Evolutionary conservation across 1,140 invertebrate species (phyloP), one percentile per base, ranked within the genome.

Genomic region (Bombus ignitus): DNA sequence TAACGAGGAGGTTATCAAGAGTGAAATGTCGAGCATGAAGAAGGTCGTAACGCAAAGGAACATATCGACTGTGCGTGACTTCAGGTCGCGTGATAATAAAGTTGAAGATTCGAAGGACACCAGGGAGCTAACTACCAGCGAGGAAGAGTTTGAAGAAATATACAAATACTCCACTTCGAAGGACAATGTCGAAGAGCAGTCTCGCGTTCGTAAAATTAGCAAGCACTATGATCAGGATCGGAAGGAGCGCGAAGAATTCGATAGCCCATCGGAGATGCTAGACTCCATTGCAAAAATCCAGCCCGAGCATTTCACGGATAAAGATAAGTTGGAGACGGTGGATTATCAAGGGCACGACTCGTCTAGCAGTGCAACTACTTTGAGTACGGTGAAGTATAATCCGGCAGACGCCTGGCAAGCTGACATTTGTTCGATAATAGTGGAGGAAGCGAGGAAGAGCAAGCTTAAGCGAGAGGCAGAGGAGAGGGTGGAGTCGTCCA

Each of bases 311-410:
- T 73, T 35, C 37, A n/a, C 39, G 35, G 59, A 75, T 4, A 75
- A 89, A 44, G 90, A 83, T 1, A 77, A 28, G 22, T 12, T 28
- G 1, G 85, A 83, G 47, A 28, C 88, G 0, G 18, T 53, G 22
- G 73, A 94, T 71, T 86, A 77, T 74, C 86, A 90, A 72, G 86
- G 83, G 25, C 92, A 92, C 53, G 93, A 94, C 75, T 96, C 95
- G 37, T 96, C 96, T 1, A 95, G 93, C 85, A 94, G 94, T 80
- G 95, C 95, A 28, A 95, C 95, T 22, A 95, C 96, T 6, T 92
- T 96, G 70, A 96, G 95, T 88, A 97, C 96, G 1, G 96, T 95
- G 59, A 96, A 95, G 83, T 95, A 95, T 76, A 93, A 96, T 82
- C 93, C 95, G 9, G 84, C 89, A 28, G 92, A 92, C 66, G 93